Conservation (phyloP, 2,797 vertebrate genomes). For the Myotis vivesi region DNA sequence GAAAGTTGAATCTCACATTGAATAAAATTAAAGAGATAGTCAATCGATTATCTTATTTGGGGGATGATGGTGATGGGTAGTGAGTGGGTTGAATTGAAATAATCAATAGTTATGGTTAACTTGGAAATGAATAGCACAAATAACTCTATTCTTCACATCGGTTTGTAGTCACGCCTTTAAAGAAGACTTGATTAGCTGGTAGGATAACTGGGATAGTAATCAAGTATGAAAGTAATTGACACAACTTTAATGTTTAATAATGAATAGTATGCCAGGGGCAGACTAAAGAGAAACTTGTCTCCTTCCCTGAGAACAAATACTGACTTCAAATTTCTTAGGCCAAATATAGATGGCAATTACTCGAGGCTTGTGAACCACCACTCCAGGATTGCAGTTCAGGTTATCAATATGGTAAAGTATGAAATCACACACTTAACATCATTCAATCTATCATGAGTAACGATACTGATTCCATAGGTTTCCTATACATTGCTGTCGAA, state of each 20-base stretch:
- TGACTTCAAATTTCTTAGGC: constrained; percentile 69
- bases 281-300: constrained; percentile 73
- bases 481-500: constrained; percentile 52
- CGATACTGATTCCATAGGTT: constrained; percentile 37
- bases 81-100: constrained; percentile 68
- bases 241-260: constrained; percentile 84
- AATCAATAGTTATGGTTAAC: constrained; percentile 71
- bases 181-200: constrained; percentile 78
- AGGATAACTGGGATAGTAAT: constrained; percentile 81
- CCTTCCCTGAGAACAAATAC: constrained; percentile 65
- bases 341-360: constrained; percentile 59
- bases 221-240: constrained; percentile 81
- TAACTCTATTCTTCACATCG: constrained; percentile 72
- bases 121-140: constrained; percentile 78
- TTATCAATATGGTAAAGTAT: constrained; percentile 72
- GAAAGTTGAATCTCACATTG: constrained; percentile 70
- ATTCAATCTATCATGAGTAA: constrained; percentile 17
- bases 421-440: constrained; percentile 25
- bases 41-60: constrained; percentile 66
- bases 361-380: constrained; percentile 15
- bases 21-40: constrained; percentile 81
- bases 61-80: neutral
- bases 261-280: constrained; percentile 76
- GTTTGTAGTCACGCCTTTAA: constrained; percentile 73
- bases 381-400: constrained; percentile 40